Evolutionary conservation across 1,140 invertebrate genomes (phyloP).

Genomic region (Bombus superbus): DNA sequence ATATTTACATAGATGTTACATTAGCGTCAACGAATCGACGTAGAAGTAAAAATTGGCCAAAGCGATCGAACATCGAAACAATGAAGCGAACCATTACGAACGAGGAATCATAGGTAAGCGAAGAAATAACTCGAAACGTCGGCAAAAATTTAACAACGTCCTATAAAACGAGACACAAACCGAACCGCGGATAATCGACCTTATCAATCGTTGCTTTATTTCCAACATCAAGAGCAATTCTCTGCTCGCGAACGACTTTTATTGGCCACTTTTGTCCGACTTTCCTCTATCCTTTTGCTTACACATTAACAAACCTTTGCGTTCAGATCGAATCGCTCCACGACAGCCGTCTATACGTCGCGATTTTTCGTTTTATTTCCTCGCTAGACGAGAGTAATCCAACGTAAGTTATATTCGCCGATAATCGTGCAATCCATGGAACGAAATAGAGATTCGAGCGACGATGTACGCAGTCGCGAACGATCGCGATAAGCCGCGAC

Average conservation of each 20-base stretch:
- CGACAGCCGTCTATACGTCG: background rate
- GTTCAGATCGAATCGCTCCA: background rate
- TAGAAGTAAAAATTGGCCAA: background rate
- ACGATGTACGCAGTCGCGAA: background rate
- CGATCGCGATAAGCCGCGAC: background rate
- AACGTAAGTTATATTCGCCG: background rate
- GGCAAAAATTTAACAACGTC: constrained; percentile 13
- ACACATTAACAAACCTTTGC: background rate
- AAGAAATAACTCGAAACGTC: constrained; percentile 12
- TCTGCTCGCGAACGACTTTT: background rate
- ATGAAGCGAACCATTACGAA: background rate
- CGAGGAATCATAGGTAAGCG: background rate
- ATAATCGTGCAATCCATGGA: background rate
- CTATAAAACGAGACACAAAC: background rate
- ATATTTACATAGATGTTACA: no score
- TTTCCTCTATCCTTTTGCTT: constrained; percentile 8
- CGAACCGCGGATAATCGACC: constrained; percentile 17
- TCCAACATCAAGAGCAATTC: background rate
- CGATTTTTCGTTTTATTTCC: background rate
- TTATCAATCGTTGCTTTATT: constrained; percentile 30
- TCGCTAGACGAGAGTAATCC: background rate
- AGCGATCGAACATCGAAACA: background rate
- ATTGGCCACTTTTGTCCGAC: constrained; percentile 12
- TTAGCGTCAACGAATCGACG: background rate
- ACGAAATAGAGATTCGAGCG: background rate